Base-by-base conservation (phyloP, 2,888 invertebrate species). In the Meliscaeva auricollis region DNA sequence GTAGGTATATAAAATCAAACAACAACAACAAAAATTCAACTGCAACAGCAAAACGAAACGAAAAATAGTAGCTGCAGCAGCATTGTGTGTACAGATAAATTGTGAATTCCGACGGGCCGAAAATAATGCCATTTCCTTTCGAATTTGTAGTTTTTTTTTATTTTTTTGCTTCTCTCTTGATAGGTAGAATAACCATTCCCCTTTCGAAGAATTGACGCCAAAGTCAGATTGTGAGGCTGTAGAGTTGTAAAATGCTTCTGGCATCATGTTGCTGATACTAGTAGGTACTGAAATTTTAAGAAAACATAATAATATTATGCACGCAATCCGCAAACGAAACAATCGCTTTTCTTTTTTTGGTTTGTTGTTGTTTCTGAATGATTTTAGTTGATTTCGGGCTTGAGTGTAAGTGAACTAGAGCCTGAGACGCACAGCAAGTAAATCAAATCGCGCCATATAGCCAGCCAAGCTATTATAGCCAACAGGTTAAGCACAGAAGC, bases 61-160 rank as follows among this genome's bases (percentile, higher is more conserved):
- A 44, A 15, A 44, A 15, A 44, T 15, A 50, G 17, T 69, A 44
- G 73, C 56, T 66, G 75, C 52, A 74, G 75, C 38, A 3, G 13
- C 38, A 38, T 38, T 38, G 11, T 80, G 70, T 69, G 75, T 64
- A 75, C 75, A 75, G 81, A 84, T 84, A 84, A 74, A 76, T 81
- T 76, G 75, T 81, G 48, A 85, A 85, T 85, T 85, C 85, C 85
- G 85, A 68, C 81, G 85, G 41, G 73, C 81, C 85, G 73, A 85
- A 85, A 81, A 85, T 85, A 81, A 85, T 85, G 85, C 80, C 85
- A 85, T 81, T 85, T 85, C 85, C 85, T 85, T 85, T 85, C 85
- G 76, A 85, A 85, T 72, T 64, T 50, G 54, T 72, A 56, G n/a
- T n/a, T 60, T 60, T 22, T 66, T 35, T 66, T 48, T 66, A 32